A percentile compares a stretch with the other conserved stretches of the same genome.
Conservation (phyloP, 2,113 vertebrate genomes). For the Glareola pratincola region DNA sequence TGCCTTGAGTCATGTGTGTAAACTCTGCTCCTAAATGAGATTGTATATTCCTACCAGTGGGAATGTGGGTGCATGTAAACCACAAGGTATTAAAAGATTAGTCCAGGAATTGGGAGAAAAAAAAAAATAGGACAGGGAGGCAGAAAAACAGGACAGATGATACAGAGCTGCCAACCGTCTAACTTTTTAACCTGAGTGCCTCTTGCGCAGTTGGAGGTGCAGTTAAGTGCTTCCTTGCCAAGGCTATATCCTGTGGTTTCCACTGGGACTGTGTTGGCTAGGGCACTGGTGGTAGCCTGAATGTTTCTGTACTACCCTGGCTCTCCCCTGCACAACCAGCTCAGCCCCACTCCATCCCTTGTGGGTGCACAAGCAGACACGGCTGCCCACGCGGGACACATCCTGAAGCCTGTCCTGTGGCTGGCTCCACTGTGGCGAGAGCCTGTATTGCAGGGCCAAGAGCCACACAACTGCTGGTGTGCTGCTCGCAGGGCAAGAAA, state of each 20-base stretch:
- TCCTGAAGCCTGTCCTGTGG: background rate
- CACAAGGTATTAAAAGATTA: background rate
- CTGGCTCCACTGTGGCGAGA: background rate
- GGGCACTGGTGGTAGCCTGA: background rate
- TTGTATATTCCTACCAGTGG: background rate
- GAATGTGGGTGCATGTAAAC: background rate
- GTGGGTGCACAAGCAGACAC: fast-evolving
- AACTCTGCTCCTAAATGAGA: background rate
- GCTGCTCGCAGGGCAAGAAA: background rate
- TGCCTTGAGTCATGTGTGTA: background rate
- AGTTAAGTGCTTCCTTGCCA: background rate
- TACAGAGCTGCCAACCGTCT: background rate
- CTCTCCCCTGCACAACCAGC: background rate
- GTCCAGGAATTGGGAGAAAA: background rate
- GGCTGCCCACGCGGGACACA: background rate
- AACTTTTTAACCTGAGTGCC: background rate
- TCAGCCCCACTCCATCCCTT: background rate
- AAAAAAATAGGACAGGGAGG: background rate
- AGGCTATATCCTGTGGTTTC: fast-evolving
- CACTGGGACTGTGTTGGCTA: background rate
- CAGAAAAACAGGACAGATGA: background rate
- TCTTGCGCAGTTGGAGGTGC: background rate
- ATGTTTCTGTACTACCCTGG: background rate
- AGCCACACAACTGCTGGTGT: background rate
- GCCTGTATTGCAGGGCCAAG: fast-evolving